These are phyloP conservation scores for Rhabdophis nuchalis DNA, from an alignment of 2,797 vertebrate species.

Conservation along the genomic window DNA sequence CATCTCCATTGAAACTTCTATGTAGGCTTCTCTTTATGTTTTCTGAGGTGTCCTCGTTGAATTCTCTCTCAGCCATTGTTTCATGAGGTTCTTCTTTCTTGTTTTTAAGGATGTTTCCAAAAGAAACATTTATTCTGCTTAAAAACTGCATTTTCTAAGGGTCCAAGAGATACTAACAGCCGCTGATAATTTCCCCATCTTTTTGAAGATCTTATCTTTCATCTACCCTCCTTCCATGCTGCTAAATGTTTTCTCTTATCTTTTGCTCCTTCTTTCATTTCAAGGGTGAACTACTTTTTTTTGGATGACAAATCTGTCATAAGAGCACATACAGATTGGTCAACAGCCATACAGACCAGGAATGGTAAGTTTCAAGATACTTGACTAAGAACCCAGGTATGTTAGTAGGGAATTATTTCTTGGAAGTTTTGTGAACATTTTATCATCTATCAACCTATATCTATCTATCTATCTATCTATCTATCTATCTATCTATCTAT, in stretches of 20 bases:
- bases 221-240: not conserved
- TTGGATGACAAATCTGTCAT: not conserved
- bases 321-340: conserved; percentile 13
- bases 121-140: not conserved
- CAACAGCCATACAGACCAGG: conserved; percentile 26
- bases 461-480: too few species aligned
- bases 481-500: too few species aligned
- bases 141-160: not conserved
- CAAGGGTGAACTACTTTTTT: conserved; percentile 2
- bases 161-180: not conserved
- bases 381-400: not conserved
- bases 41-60: not conserved
- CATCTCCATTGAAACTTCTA: not conserved
- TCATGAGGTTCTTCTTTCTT: not conserved
- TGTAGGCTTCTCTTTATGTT: not conserved
- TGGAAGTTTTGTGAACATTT: not conserved
- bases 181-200: not conserved
- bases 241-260: not conserved
- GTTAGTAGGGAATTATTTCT: not conserved
- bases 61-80: not conserved
- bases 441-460: not conserved
- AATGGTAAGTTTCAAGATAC: conserved; percentile 7
- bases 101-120: not conserved
- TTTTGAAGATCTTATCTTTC: not conserved
- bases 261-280: not conserved